Base-by-base conservation (phyloP, 92 coral and sea anemone species). In the Virgularia gustaviana region DNA sequence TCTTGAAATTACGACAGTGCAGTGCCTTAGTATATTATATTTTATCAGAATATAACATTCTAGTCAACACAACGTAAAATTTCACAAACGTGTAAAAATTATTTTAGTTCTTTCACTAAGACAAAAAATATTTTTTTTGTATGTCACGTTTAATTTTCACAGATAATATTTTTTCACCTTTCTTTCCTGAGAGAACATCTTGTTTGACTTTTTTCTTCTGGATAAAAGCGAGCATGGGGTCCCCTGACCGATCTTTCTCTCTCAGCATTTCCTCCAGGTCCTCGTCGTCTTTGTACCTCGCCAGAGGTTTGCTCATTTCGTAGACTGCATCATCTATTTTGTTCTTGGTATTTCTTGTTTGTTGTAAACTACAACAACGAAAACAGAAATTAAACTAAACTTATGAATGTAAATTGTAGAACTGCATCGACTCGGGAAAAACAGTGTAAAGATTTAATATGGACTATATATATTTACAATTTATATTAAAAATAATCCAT, bases 141-240 rank as follows among this genome's bases (percentile, higher is more conserved):
- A n/a, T n/a, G n/a, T n/a, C n/a, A n/a, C n/a, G n/a, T n/a, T n/a
- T n/a, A n/a, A n/a, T n/a, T n/a, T n/a, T n/a, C n/a, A n/a, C n/a
- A n/a, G n/a, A n/a, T n/a, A n/a, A n/a, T n/a, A n/a, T n/a, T n/a
- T n/a, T n/a, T n/a, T n/a, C 7, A 92, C 98, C 98, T 92, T 92
- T 86, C 44, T 75, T 78, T 11, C 98, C 98, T 8, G 88, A 81
- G 60, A 62, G 73, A 42, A 72, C 60, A 33, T 92, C 81, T 56
- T 66, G 77, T 22, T 62, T 72, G 16, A 76, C 71, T 68, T 87
- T 88, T 43, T 86, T 86, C 81, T 86, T 88, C 78, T 89, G 86
- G 84, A 92, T 73, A 83, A 86, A 89, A 36, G 94, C 96, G 52
- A 92, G 55, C 98, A 92, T 92, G 24, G 98, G 98, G 35, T 92